Conservation (phyloP, 37 sponge, comb jelly and placozoan genomes). For the Spongilla lacustris region DNA sequence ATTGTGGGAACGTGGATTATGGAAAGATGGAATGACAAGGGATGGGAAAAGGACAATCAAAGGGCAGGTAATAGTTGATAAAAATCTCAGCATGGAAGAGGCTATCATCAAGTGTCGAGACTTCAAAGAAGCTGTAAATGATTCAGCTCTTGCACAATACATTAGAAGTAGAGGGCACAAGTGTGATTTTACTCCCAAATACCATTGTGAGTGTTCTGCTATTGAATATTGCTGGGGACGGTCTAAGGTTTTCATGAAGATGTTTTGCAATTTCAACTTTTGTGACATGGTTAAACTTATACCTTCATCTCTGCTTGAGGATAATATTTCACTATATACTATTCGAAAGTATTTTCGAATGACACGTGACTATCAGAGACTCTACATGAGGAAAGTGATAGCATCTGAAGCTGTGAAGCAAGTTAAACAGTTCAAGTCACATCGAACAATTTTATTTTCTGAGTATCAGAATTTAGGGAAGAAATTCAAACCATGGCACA, state of each 20-base stretch:
- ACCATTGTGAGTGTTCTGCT: too few relatives aligned
- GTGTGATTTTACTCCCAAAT: too few relatives aligned
- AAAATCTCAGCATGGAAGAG: too few relatives aligned
- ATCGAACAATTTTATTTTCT: not conserved
- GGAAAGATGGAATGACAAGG: too few relatives aligned
- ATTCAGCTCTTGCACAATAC: too few relatives aligned
- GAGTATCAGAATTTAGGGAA: not conserved
- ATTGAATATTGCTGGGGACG: not conserved
- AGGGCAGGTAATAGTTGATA: too few relatives aligned
- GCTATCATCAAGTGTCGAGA: too few relatives aligned
- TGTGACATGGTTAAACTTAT: not conserved
- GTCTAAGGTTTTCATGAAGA: not conserved
- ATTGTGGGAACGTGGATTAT: too few relatives aligned
- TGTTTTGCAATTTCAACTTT: too few relatives aligned
- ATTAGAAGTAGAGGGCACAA: too few relatives aligned
- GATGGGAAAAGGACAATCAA: too few relatives aligned
- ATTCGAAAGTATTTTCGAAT: not conserved
- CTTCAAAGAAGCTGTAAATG: too few relatives aligned
- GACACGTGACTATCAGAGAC: slow-evolving; percentile 1
- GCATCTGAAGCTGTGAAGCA: not conserved
- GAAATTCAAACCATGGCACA: not conserved
- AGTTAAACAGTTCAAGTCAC: not conserved
- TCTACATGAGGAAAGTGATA: not conserved
- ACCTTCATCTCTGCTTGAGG: not conserved
- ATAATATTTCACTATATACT: not conserved